Percentiles rank a stretch among this genome's conserved stretches.
Conservation (phyloP, 2,113 vertebrate species). For the Colossoma macropomum region DNA sequence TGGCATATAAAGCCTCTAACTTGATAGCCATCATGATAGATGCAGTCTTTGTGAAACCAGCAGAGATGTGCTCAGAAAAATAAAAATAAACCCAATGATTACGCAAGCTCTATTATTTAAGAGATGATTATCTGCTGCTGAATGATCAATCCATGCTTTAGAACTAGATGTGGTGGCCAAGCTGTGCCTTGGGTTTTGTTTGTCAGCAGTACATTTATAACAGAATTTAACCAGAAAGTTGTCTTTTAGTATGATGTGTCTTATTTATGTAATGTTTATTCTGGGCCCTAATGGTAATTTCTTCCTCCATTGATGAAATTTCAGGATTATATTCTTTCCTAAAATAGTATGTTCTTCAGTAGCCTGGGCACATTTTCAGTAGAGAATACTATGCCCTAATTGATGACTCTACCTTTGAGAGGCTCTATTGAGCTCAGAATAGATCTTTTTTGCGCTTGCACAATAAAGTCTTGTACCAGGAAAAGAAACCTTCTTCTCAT, state of each 20-base stretch:
- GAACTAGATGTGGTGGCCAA: background rate
- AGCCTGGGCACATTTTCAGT: constrained; percentile 10
- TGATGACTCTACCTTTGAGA: constrained; percentile 5
- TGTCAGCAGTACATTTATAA: background rate
- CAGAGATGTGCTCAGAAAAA: too few relatives aligned
- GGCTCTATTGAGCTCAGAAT: constrained; percentile 56
- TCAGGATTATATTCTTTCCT: background rate
- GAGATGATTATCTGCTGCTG: background rate
- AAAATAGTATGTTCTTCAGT: constrained; percentile 13
- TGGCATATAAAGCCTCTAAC: too few relatives aligned
- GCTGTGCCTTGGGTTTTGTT: background rate
- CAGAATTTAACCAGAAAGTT: too few relatives aligned
- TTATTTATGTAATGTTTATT: constrained; percentile 9
- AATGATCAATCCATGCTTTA: constrained; percentile 5
- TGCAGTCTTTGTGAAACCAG: too few relatives aligned
- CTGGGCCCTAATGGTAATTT: background rate
- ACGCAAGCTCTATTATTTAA: background rate
- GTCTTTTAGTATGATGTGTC: background rate
- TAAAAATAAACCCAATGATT: background rate
- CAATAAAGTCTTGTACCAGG: constrained; percentile 47
- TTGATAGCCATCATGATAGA: too few relatives aligned
- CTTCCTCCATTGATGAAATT: constrained; percentile 2
- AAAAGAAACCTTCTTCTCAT: constrained; percentile 35
- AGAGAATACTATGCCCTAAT: constrained; percentile 3
- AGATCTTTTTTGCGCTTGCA: constrained; percentile 58